Evolutionary conservation across 2,888 invertebrate genomes (phyloP).

Genomic region (Leptinotarsa haldemani): DNA sequence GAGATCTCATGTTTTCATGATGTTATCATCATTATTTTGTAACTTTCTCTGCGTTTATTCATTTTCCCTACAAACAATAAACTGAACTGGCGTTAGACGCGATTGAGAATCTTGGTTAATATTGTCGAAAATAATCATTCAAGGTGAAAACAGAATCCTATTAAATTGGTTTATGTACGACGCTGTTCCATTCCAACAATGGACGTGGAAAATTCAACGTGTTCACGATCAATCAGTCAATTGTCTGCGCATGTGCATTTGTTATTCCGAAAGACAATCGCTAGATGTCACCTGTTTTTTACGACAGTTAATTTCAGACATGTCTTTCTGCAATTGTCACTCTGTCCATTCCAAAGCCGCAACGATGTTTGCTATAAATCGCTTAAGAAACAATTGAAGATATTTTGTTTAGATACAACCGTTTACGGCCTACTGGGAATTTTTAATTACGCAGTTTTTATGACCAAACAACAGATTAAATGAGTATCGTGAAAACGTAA

Average conservation of each 20-base stretch:
- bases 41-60: too few relatives aligned
- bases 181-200: constrained; percentile 21
- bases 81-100: too few relatives aligned
- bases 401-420: constrained; percentile 56
- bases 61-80: too few relatives aligned
- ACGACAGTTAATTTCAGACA: constrained; percentile 60
- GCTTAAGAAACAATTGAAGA: constrained; percentile 55
- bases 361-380: constrained; percentile 54
- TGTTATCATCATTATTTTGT: too few relatives aligned
- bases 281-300: constrained; percentile 60
- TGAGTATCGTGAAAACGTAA: constrained; percentile 38
- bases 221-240: constrained; percentile 57
- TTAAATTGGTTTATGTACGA: constrained; percentile 3
- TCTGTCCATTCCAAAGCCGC: constrained; percentile 48
- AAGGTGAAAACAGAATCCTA: not conserved
- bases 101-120: too few relatives aligned
- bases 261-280: constrained; percentile 54
- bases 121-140: too few relatives aligned
- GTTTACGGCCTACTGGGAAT: constrained; percentile 54
- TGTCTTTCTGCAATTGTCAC: constrained; percentile 60
- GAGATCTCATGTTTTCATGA: too few relatives aligned
- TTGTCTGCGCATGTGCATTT: constrained; percentile 55
- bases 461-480: constrained; percentile 40
- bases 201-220: constrained; percentile 29
- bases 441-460: constrained; percentile 55